These are phyloP conservation scores for Orthosia gracilis DNA, from an alignment of 2,888 invertebrate species.

Conservation along the genomic window DNA sequence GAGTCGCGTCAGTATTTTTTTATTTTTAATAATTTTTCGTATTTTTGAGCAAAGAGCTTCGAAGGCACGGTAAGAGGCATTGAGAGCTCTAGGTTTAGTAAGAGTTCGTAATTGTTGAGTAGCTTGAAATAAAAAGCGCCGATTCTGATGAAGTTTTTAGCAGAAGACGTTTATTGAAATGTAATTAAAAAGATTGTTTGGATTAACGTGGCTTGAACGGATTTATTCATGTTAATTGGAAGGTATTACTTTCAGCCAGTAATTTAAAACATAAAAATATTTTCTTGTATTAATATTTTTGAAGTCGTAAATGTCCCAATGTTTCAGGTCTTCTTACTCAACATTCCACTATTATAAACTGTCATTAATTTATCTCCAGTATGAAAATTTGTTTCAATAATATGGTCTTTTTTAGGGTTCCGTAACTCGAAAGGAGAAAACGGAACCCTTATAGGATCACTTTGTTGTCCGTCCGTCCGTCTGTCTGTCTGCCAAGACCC, in stretches of 20 bases:
- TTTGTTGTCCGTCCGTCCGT: too few species aligned
- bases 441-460: too few species aligned
- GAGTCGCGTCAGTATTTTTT: constrained; percentile 60
- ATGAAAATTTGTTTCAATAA: too few species aligned
- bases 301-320: too few species aligned
- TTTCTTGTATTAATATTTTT: too few species aligned
- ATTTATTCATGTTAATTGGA: not conserved
- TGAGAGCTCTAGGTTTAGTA: constrained; percentile 66
- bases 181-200: constrained; percentile 1
- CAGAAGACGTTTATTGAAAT: not conserved
- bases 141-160: constrained; percentile 28
- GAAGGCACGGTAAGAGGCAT: constrained; percentile 65
- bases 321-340: not conserved
- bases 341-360: not conserved
- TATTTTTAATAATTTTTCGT: constrained; percentile 64
- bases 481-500: too few species aligned
- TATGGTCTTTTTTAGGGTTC: too few species aligned
- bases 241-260: too few species aligned
- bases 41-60: constrained; percentile 68
- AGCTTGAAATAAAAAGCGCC: constrained; percentile 38
- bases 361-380: not conserved
- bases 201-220: not conserved
- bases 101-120: constrained; percentile 64
- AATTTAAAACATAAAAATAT: too few species aligned
- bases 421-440: too few species aligned